phyloP scores from a whole-genome alignment of 2,113 vertebrate genomes.

The Rostratula benghalensis region DNA sequence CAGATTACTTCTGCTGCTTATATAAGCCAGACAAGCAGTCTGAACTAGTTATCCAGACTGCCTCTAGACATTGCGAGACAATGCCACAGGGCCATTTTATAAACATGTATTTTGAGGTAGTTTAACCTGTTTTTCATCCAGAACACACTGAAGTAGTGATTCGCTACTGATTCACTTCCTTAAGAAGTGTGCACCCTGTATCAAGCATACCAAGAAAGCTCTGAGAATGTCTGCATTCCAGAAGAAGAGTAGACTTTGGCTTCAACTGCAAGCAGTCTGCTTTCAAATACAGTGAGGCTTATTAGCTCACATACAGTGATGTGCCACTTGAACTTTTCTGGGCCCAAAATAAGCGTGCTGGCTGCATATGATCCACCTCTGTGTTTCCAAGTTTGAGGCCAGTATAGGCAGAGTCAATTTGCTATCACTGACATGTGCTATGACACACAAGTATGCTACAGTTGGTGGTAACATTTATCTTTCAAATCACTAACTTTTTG shows the following conservation, averaged over 20 bases:
- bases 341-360: neutral
- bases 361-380: neutral
- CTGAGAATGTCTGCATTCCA: neutral
- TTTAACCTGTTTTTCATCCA: neutral
- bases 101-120: neutral
- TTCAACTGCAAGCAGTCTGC: neutral
- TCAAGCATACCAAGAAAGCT: neutral
- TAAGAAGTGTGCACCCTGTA: neutral
- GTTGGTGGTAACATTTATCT: neutral
- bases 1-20: neutral
- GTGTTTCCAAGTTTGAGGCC: neutral
- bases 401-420: neutral
- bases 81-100: neutral
- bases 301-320: neutral
- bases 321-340: neutral
- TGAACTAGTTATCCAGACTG: neutral
- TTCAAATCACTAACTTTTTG: neutral
- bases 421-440: neutral
- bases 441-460: neutral
- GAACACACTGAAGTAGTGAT: neutral
- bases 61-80: neutral
- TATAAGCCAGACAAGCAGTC: neutral
- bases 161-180: neutral
- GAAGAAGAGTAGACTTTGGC: neutral
- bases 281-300: neutral